These are phyloP conservation scores for Forbesichthys papilliferus DNA, from an alignment of 2,113 vertebrate genomes.

Conservation along the genomic window DNA sequence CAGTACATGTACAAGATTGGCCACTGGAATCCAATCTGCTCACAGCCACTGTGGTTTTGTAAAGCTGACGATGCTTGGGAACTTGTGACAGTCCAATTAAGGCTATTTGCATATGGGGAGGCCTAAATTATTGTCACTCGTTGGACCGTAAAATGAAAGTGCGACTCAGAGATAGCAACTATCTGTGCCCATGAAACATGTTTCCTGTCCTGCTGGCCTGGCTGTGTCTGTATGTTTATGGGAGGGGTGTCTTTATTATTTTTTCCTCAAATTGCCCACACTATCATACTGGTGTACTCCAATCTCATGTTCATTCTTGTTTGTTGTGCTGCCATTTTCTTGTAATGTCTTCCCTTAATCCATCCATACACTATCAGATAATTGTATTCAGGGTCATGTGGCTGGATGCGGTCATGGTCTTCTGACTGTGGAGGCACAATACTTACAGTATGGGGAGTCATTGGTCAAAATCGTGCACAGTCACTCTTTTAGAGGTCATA, in stretches of 20 bases:
- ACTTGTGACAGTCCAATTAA: constrained; percentile 76
- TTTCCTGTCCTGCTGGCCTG: neutral
- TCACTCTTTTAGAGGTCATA: neutral
- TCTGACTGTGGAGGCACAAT: too few species aligned
- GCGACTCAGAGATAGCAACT: constrained; percentile 42
- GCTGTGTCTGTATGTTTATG: neutral
- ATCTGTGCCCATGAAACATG: constrained; percentile 36
- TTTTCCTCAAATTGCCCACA: constrained; percentile 2
- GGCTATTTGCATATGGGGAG: constrained; percentile 69
- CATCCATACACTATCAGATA: too few species aligned
- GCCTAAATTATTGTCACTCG: constrained; percentile 70
- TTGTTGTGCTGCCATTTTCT: too few species aligned
- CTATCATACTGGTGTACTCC: too few species aligned
- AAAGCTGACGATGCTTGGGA: constrained; percentile 61
- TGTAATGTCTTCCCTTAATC: too few species aligned
- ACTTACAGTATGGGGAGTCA: too few species aligned
- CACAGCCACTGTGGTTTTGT: constrained; percentile 59
- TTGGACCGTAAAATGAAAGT: constrained; percentile 71
- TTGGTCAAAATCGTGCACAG: too few species aligned
- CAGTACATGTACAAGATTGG: constrained; percentile 63
- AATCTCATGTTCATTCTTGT: neutral
- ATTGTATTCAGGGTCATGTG: too few species aligned
- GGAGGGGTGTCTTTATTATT: neutral
- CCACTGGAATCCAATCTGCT: constrained; percentile 69
- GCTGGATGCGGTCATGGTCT: too few species aligned